Base-by-base conservation (phyloP, 2,888 invertebrate genomes). In the Brachylomia viminalis region DNA sequence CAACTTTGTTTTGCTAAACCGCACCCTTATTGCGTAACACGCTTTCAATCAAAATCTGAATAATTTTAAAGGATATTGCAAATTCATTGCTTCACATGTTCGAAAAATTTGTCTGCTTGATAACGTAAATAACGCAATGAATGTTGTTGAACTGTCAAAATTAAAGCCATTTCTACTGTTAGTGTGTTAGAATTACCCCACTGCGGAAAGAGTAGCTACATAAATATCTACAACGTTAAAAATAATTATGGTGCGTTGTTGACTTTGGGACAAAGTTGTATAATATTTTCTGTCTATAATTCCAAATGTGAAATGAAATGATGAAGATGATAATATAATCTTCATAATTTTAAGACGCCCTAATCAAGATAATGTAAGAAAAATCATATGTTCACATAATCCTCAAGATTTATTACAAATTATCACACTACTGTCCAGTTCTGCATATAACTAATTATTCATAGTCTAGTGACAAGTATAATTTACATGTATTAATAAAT, bases 401-500 rank as follows among this genome's bases (percentile, higher is more conserved):
- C 17, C 42, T 0, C 0, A 54, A 58, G 61, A 82, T 67, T 70
- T 70, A 85, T 82, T 42, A 75, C 20, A 23, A 49, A 66, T 80
- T 61, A 61, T 61, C 27, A 52, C 61, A 76, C 54, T n/a, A 52
- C 33, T 38, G 68, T 64, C 42, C 23, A 54, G 30, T 54, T 52
- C 20, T 69, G 38, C n/a, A 54, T 20, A 54, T n/a, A 38, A 38
- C 17, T 65, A 65, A 70, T 80, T 84, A 84, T 70, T 75, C 81
- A 84, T 54, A 80, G 17, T 15, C 65, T 49, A 80, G 38, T 85
- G 82, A 81, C 82, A 82, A 75, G 62, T 33, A 66, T 84, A 85
- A 82, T 82, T 85, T 82, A 70, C 85, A 70, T 59, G 58, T 75
- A 81, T 84, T 66, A 52, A 82, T 82, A 85, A 82, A 80, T 82